Evolutionary conservation across 2,888 invertebrate genomes (phyloP).

Genomic region (Ischnura elegans): DNA sequence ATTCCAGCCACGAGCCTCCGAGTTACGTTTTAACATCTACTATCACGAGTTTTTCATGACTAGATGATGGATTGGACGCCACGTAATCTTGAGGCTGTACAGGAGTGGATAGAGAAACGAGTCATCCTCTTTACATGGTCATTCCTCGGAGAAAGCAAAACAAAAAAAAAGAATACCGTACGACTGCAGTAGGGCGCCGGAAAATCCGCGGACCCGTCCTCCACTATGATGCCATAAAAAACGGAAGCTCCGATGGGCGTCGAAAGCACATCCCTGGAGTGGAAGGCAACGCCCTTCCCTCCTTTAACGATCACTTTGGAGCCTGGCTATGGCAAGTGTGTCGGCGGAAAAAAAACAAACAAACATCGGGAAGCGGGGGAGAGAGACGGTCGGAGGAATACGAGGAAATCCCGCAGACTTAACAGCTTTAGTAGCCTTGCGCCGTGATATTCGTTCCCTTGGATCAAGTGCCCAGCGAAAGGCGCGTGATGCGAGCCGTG

Average conservation of each 20-base stretch:
- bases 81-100: background rate
- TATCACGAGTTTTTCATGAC: too few relatives aligned
- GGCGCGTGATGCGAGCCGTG: too few relatives aligned
- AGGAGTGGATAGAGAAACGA: background rate
- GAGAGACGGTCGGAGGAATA: background rate
- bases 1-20: too few relatives aligned
- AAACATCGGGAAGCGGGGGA: background rate
- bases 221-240: background rate
- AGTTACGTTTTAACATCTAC: too few relatives aligned
- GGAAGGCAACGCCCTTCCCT: background rate
- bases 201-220: background rate
- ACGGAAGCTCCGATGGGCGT: background rate
- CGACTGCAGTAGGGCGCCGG: background rate
- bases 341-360: background rate
- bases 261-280: background rate
- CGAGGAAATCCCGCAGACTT: background rate
- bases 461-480: background rate
- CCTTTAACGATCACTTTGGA: background rate
- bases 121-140: background rate
- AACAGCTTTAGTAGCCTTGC: background rate
- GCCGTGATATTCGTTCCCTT: background rate
- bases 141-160: background rate
- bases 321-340: background rate
- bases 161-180: background rate
- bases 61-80: background rate